Base-by-base conservation (phyloP, 2,113 vertebrate genomes). In the Megaceryle maxima region DNA sequence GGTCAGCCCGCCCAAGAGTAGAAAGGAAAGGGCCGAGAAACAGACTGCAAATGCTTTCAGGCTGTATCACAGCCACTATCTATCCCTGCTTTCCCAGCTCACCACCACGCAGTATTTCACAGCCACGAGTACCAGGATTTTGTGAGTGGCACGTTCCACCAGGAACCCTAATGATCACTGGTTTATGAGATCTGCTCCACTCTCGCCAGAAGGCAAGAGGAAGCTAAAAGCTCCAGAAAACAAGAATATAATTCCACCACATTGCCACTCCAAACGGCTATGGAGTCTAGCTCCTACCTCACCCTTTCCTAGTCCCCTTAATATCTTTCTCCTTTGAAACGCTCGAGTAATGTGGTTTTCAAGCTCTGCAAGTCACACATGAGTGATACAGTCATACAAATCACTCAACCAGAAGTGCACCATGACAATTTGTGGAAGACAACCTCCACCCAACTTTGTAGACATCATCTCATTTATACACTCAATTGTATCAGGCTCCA, bases 391-490 rank as follows among this genome's bases (percentile, higher is more conserved):
- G 57, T 92, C 70, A 66, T 6, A 13, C 10, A 62, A n/a, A 92
- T 88, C 83, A 88, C 76, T 62, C 62, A 35, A 91, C 37, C 81
- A 89, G 80, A 87, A 84, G 59, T 1, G 73, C 43, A 87, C 74
- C 78, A 28, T 11, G 55, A 89, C 74, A 87, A 35, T 69, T 77
- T 67, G 63, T 79, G 41, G 91, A 96, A 78, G 83, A 89, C 4
- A 0, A 96, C 94, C 95, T 94, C 94, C 94, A 95, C 90, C 94
- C 94, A 95, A 31, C 69, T 76, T 55, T 72, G 44, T 28, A 96
- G 96, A 96, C 92, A 96, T 96, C 94, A 96, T 94, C 92, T 97
- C 92, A 95, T 93, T 95, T 94, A 62, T 62, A 50, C 50, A 73
- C 77, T 91, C 11, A 4, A 73, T 50, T 55, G 0, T 87, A 95